Evolutionary conservation across 2,797 vertebrate species (phyloP).

Genomic region (Molothrus aeneus): DNA sequence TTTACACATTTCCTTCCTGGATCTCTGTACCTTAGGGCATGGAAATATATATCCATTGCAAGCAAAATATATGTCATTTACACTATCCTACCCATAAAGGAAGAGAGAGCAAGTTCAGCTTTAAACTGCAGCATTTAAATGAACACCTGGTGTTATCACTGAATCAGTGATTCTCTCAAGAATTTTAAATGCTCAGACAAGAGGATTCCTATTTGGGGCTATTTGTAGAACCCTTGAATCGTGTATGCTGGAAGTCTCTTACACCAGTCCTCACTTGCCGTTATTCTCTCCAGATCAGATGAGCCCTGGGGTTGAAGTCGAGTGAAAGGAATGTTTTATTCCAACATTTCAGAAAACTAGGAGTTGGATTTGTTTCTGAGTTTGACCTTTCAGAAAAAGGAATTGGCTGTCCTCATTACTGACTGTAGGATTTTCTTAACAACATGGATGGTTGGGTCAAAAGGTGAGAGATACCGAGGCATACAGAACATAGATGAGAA

Average conservation of each 20-base stretch:
- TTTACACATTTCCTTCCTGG: not conserved
- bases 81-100: not conserved
- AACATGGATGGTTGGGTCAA: not conserved
- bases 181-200: not conserved
- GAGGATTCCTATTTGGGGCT: not conserved
- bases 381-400: constrained; percentile 35
- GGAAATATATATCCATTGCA: not conserved
- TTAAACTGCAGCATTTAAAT: not conserved
- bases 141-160: not conserved
- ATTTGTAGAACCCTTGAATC: not conserved
- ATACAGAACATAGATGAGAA: not conserved
- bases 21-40: not conserved
- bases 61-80: not conserved
- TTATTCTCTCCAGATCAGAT: not conserved
- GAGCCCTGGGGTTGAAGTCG: not conserved
- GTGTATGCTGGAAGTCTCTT: not conserved
- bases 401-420: constrained; percentile 19
- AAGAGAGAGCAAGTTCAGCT: not conserved
- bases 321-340: constrained; percentile 7
- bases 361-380: constrained; percentile 3
- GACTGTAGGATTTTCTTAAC: constrained; percentile 28
- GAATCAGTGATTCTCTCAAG: not conserved
- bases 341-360: not conserved
- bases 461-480: not conserved
- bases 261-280: not conserved